These are phyloP conservation scores for Tetanocera ferruginea DNA, from an alignment of 2,888 invertebrate species.

Conservation along the genomic window DNA sequence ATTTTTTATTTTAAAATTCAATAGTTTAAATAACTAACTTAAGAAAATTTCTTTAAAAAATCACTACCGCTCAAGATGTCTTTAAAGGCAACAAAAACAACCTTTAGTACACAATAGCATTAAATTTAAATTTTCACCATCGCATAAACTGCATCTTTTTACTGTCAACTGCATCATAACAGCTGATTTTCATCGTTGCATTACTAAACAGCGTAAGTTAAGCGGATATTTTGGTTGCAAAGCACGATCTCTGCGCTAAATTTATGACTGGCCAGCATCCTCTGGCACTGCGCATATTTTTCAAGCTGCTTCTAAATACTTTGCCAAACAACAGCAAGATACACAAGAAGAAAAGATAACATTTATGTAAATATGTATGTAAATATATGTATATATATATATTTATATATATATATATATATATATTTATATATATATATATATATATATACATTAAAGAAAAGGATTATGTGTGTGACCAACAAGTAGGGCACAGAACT, in stretches of 20 bases:
- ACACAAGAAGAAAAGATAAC: background rate
- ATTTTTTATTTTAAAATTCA: no score
- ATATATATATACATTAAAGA: background rate
- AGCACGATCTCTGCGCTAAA: constrained; percentile 65
- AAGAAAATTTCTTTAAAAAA: background rate
- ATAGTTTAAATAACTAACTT: no score
- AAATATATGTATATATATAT: background rate
- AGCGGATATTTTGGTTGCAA: constrained; percentile 62
- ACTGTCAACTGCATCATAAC: background rate
- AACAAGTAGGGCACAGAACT: background rate
- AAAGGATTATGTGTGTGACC: constrained; percentile 15
- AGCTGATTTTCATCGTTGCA: background rate
- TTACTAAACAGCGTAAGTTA: constrained; percentile 42
- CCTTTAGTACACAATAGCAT: background rate
- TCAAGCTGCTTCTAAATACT: background rate
- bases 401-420: background rate
- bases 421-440: background rate
- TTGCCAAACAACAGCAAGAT: constrained; percentile 2
- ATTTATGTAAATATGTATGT: background rate
- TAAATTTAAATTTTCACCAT: background rate
- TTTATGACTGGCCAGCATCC: constrained; percentile 57
- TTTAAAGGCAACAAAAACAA: no score
- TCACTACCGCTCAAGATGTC: no score
- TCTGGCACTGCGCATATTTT: constrained; percentile 7
- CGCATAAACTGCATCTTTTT: background rate